These are phyloP conservation scores for Lepidocyrtinus sp. DNA, from an alignment of 2,888 invertebrate species.

Conservation along the genomic window DNA sequence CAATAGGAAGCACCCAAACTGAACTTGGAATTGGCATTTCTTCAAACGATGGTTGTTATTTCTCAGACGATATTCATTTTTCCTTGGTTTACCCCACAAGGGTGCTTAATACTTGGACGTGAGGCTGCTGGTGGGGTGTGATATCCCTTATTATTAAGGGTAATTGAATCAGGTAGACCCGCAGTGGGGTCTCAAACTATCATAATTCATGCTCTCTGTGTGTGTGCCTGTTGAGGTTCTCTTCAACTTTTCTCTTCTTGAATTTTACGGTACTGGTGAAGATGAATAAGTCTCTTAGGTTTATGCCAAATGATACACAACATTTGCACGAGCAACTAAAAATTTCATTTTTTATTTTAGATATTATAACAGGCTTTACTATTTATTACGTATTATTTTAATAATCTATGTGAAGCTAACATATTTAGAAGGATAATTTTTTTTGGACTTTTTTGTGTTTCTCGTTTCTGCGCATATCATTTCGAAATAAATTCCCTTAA, in stretches of 20 bases:
- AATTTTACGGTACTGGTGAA: too few relatives aligned
- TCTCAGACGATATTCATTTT: slow-evolving; percentile 32
- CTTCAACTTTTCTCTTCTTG: neutral
- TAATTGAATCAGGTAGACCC: slow-evolving; percentile 66
- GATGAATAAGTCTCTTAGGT: too few relatives aligned
- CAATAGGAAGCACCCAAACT: slow-evolving; percentile 24
- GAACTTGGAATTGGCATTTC: slow-evolving; percentile 4
- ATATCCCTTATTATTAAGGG: slow-evolving; percentile 61
- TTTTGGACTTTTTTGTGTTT: too few relatives aligned
- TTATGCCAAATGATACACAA: too few relatives aligned
- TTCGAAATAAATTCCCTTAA: too few relatives aligned
- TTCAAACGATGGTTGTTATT: neutral
- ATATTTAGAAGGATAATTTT: too few relatives aligned
- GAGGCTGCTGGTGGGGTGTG: slow-evolving; percentile 57
- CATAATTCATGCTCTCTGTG: slow-evolving; percentile 38
- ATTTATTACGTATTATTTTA: too few relatives aligned
- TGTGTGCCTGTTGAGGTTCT: neutral
- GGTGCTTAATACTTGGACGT: slow-evolving; percentile 48
- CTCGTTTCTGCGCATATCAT: too few relatives aligned
- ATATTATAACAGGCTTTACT: too few relatives aligned
- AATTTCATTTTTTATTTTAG: too few relatives aligned
- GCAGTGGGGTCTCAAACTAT: slow-evolving; percentile 50
- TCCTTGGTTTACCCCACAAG: slow-evolving; percentile 31
- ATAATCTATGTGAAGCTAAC: too few relatives aligned
- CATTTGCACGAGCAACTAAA: too few relatives aligned